Percentiles rank a stretch among this genome's conserved stretches.
These are phyloP conservation scores for Chaetoderma sp. DNA, from an alignment of 2,888 invertebrate species.

Conservation along the genomic window DNA sequence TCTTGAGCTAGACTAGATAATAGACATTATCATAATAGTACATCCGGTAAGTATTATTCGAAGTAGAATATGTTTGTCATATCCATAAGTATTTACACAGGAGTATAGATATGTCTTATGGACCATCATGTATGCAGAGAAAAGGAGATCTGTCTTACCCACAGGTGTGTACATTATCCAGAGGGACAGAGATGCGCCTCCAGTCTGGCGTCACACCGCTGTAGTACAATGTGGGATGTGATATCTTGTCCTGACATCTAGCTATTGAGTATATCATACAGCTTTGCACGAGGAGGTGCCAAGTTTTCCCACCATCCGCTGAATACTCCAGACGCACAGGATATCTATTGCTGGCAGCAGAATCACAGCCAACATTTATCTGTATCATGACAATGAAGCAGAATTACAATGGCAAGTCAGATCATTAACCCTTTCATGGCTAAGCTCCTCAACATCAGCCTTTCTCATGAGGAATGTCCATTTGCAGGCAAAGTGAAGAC, in stretches of 20 bases:
- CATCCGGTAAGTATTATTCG: no score
- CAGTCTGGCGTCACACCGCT: conserved; percentile 65
- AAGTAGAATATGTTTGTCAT: no score
- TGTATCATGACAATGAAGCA: conserved; percentile 34
- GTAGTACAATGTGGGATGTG: conserved; percentile 66
- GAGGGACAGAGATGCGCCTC: conserved; percentile 64
- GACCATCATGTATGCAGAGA: no score
- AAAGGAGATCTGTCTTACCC: conserved; percentile 58
- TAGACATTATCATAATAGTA: no score
- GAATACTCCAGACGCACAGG: conserved; percentile 69
- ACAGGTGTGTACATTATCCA: conserved; percentile 65
- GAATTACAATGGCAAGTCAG: background rate
- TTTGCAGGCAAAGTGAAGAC: no score
- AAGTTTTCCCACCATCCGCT: conserved; percentile 65
- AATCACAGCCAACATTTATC: conserved; percentile 70
- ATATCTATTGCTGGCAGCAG: conserved; percentile 54
- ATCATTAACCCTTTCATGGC: no score
- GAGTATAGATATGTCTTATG: no score
- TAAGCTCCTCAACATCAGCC: no score
- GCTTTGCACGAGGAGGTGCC: conserved; percentile 65
- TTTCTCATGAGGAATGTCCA: no score
- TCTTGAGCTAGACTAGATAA: no score
- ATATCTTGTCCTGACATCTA: conserved; percentile 58
- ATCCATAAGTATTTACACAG: no score
- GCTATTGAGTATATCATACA: conserved; percentile 53